A percentile compares a stretch with the other conserved stretches of the same genome.
Evolutionary conservation across 2,888 invertebrate genomes (phyloP).

Genomic region (Dione juno): DNA sequence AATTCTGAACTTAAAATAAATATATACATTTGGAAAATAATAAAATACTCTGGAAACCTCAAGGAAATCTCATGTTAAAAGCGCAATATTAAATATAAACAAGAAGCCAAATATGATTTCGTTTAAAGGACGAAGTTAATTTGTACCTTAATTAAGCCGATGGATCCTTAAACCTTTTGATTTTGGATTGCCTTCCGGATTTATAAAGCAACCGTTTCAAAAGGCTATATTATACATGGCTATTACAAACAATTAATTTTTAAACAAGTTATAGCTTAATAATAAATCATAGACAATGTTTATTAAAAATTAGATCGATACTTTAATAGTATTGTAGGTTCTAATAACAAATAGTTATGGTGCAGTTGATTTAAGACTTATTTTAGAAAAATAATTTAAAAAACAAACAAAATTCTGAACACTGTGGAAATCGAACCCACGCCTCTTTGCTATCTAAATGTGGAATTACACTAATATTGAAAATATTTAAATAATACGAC

Average conservation of each 20-base stretch:
- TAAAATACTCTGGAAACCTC: not conserved
- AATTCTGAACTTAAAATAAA: not conserved
- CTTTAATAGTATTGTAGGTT: no score
- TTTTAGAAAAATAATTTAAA: no score
- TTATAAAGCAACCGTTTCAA: constrained; percentile 3
- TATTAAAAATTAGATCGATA: no score
- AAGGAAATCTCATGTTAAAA: not conserved
- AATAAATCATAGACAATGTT: no score
- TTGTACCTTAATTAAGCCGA: constrained; percentile 28
- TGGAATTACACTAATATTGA: no score
- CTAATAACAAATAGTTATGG: no score
- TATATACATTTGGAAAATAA: not conserved
- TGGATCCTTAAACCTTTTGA: constrained; percentile 24
- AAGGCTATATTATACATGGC: constrained; percentile 3
- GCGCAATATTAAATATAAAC: constrained; percentile 18
- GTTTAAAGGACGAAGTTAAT: constrained; percentile 22
- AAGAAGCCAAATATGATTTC: constrained; percentile 3
- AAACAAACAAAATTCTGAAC: no score
- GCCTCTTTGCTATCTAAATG: no score
- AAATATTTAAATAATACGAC: no score
- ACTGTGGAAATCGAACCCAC: no score
- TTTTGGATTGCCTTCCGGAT: constrained; percentile 11
- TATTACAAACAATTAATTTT: not conserved
- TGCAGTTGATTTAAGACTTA: no score
- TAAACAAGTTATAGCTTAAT: not conserved